Evolutionary conservation across 2,888 invertebrate genomes (phyloP).

Genomic region (Frankliniella fusca): DNA sequence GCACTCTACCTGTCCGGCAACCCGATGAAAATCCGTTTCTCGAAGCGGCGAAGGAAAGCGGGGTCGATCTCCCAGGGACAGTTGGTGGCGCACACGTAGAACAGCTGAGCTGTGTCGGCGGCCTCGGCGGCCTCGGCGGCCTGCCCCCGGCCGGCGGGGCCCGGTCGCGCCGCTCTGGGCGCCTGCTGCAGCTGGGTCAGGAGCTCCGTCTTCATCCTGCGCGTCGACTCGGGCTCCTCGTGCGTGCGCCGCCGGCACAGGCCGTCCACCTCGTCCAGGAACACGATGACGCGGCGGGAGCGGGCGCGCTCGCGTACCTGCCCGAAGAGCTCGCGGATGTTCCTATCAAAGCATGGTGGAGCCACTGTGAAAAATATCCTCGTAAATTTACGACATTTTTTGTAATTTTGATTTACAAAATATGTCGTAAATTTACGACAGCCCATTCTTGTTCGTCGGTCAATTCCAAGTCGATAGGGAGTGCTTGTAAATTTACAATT

Average conservation of each 20-base stretch:
- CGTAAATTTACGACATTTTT: too few species aligned
- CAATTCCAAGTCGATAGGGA: too few species aligned
- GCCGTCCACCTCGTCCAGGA: constrained; percentile 59
- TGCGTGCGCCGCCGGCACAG: constrained; percentile 51
- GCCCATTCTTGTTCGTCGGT: too few species aligned
- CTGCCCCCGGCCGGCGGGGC: not conserved
- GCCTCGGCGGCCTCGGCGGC: constrained; percentile 17
- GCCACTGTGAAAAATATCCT: too few species aligned
- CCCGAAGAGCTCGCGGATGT: constrained; percentile 13
- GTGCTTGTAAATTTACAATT: too few species aligned
- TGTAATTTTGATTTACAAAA: too few species aligned
- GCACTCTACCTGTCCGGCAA: constrained; percentile 49
- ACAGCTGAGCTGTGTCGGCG: constrained; percentile 39
- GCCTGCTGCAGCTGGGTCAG: constrained; percentile 3
- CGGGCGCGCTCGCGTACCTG: not conserved
- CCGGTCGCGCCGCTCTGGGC: not conserved
- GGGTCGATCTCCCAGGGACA: constrained; percentile 60
- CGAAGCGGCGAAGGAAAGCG: constrained; percentile 56
- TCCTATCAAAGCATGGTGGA: too few species aligned
- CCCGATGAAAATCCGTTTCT: constrained; percentile 54
- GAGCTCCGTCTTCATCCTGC: constrained; percentile 12
- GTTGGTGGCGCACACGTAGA: constrained; percentile 57
- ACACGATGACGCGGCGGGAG: constrained; percentile 46
- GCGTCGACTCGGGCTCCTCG: constrained; percentile 45
- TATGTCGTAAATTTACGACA: too few species aligned